Evolutionary conservation across 2,113 vertebrate genomes (phyloP), one percentile per base, ranked within the genome.

Genomic region (Clinocottus analis): DNA sequence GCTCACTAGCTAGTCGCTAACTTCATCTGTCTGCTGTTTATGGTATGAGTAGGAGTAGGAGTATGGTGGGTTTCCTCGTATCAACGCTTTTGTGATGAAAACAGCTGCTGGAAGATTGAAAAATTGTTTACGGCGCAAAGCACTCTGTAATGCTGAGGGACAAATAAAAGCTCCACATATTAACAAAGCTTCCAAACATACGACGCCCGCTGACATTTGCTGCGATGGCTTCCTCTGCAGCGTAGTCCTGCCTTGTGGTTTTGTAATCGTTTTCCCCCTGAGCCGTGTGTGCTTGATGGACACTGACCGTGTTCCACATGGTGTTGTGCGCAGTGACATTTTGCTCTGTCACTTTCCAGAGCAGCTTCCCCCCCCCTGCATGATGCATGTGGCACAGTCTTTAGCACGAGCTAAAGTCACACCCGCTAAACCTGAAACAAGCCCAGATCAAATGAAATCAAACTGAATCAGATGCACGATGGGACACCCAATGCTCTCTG

Each of bases 261-360:
- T 59, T 72, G 16, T 85, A 68, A 82, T 76, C 29, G 77, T 72
- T 85, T 86, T 47, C 14, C 68, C 77, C 61, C 41, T 23, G 73
- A 82, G 77, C 58, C 39, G 59, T 72, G 59, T 47, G 53, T 63
- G 72, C 61, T 63, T 81, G 82, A 86, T 49, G 37, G 70, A 75
- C 65, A 23, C 79, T 84, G 80, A 76, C n/a, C n/a, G n/a, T 65
- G 83, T 55, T 78, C 67, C 77, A 63, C 86, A 39, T 86, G 70
- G 60, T 87, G 49, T 82, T 69, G 85, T 72, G 58, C 63, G 77
- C 88, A 84, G 72, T 93, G 93, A 94, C 78, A 93, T 92, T 92
- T 92, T 87, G 86, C 93, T 92, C n/a, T n/a, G n/a, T n/a, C n/a
- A n/a, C 87, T 63, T 92, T 65, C 67, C 85, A 87, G 35, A 84